Percentiles rank a stretch among this genome's conserved stretches.
These are phyloP conservation scores for Therioaphis trifolii DNA, from an alignment of 2,888 invertebrate genomes.

Conservation along the genomic window DNA sequence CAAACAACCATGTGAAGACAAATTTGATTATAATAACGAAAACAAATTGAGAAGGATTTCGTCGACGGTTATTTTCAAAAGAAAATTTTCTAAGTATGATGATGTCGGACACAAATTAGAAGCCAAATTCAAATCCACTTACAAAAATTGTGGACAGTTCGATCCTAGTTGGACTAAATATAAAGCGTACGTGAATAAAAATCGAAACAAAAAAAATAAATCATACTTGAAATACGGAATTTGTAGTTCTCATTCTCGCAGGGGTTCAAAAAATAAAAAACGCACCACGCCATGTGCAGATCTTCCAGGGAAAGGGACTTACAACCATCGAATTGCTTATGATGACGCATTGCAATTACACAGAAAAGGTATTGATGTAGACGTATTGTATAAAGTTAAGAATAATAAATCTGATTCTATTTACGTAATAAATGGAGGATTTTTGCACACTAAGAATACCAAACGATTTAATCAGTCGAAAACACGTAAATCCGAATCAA, in stretches of 20 bases:
- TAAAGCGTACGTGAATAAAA: slow-evolving; percentile 25
- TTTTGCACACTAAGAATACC: not conserved
- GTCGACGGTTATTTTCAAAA: not conserved
- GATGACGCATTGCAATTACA: slow-evolving; percentile 27
- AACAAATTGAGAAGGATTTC: not conserved
- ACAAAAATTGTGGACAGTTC: slow-evolving; percentile 12
- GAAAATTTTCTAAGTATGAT: slow-evolving; percentile 32
- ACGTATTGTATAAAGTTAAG: slow-evolving; percentile 52
- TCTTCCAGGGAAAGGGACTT: slow-evolving; percentile 34
- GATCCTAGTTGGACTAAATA: slow-evolving; percentile 15
- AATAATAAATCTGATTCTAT: slow-evolving; percentile 45
- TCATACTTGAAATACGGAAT: not conserved
- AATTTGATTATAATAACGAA: not conserved
- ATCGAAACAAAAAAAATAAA: slow-evolving; percentile 37
- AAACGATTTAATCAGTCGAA: not conserved
- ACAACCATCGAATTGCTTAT: slow-evolving; percentile 44
- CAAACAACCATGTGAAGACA: not conserved
- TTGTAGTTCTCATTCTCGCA: not conserved
- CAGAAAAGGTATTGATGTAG: not conserved
- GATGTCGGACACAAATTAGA: slow-evolving; percentile 10
- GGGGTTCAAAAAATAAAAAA: slow-evolving; percentile 23
- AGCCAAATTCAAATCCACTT: slow-evolving; percentile 23
- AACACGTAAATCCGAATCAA: not conserved
- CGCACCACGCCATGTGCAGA: not conserved
- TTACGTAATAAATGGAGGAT: slow-evolving; percentile 49